These are phyloP conservation scores for Leistus spinibarbis DNA, from an alignment of 2,888 invertebrate species.

Conservation along the genomic window DNA sequence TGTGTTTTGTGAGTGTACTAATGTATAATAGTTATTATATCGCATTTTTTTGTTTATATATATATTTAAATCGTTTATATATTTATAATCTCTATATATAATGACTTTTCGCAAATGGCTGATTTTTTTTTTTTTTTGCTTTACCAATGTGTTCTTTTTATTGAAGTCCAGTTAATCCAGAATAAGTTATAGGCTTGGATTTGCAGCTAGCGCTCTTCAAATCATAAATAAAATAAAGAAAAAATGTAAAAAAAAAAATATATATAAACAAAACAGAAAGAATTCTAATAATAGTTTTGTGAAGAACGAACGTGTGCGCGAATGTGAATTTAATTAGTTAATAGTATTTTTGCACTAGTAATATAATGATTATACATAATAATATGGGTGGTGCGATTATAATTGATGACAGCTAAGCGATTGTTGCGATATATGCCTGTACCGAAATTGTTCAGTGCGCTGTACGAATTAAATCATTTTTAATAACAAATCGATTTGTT, in stretches of 20 bases:
- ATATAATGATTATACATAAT: slow-evolving; percentile 29
- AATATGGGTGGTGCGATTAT: slow-evolving; percentile 30
- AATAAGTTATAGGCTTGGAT: slow-evolving; percentile 20
- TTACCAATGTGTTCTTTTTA: slow-evolving; percentile 29
- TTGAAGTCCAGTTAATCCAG: slow-evolving; percentile 22
- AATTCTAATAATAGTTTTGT: not conserved
- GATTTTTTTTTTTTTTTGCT: not conserved
- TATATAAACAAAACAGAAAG: slow-evolving; percentile 4
- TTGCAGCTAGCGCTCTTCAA: slow-evolving; percentile 32
- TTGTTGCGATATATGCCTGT: slow-evolving; percentile 34
- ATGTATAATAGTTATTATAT: not conserved
- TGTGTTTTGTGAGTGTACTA: not conserved
- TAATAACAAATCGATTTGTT: slow-evolving; percentile 9
- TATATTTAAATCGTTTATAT: slow-evolving; percentile 34
- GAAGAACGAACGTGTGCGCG: slow-evolving; percentile 20
- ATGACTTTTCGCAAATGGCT: not conserved
- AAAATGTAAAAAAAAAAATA: slow-evolving; percentile 20
- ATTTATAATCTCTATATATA: slow-evolving; percentile 6
- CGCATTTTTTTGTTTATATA: not conserved
- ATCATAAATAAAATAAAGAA: slow-evolving; percentile 21
- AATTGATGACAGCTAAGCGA: slow-evolving; percentile 31
- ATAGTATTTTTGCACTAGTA: slow-evolving; percentile 59
- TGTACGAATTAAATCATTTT: slow-evolving; percentile 39
- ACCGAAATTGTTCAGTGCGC: slow-evolving; percentile 36
- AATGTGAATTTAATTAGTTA: slow-evolving; percentile 49